Conservation (phyloP, 2,797 vertebrate genomes). For the Aulostomus chinensis region DNA sequence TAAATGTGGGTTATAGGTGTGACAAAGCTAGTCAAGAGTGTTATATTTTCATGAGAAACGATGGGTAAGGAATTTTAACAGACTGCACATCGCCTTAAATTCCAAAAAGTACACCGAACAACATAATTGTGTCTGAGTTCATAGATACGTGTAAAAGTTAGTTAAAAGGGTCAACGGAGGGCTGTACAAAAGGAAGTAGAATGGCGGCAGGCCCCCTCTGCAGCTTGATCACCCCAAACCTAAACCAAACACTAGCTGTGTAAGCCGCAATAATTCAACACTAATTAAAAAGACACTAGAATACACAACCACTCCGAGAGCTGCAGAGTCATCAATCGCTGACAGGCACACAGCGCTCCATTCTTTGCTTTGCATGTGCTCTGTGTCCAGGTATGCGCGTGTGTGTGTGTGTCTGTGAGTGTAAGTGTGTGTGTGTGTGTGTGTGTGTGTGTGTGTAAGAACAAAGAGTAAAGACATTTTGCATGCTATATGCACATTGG, state of each 20-base stretch:
- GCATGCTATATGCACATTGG: too few species aligned
- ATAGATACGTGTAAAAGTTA: slow-evolving; percentile 2
- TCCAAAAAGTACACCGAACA: neutral
- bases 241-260: slow-evolving; percentile 54
- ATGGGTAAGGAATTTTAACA: too few species aligned
- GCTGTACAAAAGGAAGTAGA: slow-evolving; percentile 10
- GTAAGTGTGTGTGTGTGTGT: slow-evolving; percentile 4
- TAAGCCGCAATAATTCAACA: slow-evolving; percentile 74
- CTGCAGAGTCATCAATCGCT: slow-evolving; percentile 59
- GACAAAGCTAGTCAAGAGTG: slow-evolving; percentile 28
- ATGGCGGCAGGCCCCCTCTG: slow-evolving; percentile 37
- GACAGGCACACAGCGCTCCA: slow-evolving; percentile 15
- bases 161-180: slow-evolving; percentile 7
- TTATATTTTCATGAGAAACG: too few species aligned
- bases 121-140: slow-evolving; percentile 1
- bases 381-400: neutral
- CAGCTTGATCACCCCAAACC: slow-evolving; percentile 48
- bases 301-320: slow-evolving; percentile 54
- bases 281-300: slow-evolving; percentile 72
- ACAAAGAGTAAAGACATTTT: too few species aligned
- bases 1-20: slow-evolving; percentile 34
- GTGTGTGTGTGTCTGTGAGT: too few species aligned
- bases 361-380: slow-evolving; percentile 17
- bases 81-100: neutral
- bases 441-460: neutral